Base-by-base conservation (phyloP, 2,797 vertebrate species). In the Fringilla coelebs region DNA sequence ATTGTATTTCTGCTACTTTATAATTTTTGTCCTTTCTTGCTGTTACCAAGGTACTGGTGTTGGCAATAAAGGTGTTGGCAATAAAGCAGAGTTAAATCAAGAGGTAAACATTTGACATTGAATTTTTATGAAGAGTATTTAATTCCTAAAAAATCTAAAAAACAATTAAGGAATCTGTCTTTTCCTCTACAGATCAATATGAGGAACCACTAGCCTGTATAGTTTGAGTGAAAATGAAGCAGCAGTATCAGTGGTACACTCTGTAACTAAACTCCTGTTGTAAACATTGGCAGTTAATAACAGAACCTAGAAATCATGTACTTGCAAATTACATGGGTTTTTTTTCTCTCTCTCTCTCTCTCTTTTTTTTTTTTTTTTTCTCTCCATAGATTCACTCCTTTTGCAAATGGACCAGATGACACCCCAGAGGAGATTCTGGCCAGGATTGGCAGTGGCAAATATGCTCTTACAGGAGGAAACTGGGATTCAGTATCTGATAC, bases 401-500 rank as follows among this genome's bases (percentile, higher is more conserved):
- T 99, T 95, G 99, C 99, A 65, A 99, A 98, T 40, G 99, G 99
- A 41, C 98, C 98, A 5, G 99, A 99, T 3, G 99, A 99, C 89
- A 98, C 98, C 4, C 98, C 99, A 6, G 99, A 99, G 92, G 99
- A 99, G 96, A 99, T 99, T 82, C 96, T 99, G 96, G 99, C 99
- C 24, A 98, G 99, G 85, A 99, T 99, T 7, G 98, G 99, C 94
- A 98, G 99, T 21, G 99, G 99, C 48, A 98, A 99, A 96, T 99
- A 99, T 1, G 97, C 98, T 10, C 98, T 99, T 34, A 98, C 98
- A 9, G 99, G 99, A 85, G 99, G 99, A 38, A 99, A 99, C 97
- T 99, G 99, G 99, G 99, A 99, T 96, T 98, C 98, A 10, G 98
- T 99, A 75, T 99, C 99, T 34, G 98, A 99, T 3, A 97, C 98